Conservation (phyloP, 2,113 vertebrate genomes). For the Hypocryptadius cinnamomeus region DNA sequence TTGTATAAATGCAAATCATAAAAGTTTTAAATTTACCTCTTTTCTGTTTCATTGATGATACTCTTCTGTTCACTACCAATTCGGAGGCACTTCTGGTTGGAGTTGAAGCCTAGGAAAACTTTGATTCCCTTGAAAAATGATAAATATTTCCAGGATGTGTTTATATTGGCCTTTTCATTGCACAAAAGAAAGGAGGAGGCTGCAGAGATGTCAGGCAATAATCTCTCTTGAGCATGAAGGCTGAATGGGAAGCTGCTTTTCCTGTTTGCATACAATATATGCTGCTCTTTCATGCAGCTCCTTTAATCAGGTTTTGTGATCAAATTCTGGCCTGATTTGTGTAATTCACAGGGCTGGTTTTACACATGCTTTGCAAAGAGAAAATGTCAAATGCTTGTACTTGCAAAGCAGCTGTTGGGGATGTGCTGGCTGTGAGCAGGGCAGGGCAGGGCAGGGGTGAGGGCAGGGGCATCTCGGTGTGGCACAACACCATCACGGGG, state of each 20-base stretch:
- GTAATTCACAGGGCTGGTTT: neutral
- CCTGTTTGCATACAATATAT: neutral
- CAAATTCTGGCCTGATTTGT: neutral
- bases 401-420: neutral
- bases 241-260: neutral
- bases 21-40: neutral
- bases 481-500: rapidly evolving
- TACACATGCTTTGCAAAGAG: neutral
- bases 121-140: neutral
- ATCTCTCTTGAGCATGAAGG: neutral
- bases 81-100: neutral
- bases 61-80: neutral
- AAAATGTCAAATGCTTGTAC: neutral
- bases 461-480: neutral
- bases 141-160: neutral
- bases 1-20: neutral
- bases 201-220: neutral
- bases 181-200: neutral
- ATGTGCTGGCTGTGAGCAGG: neutral
- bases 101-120: neutral
- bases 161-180: neutral
- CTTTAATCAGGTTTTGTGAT: constrained; percentile 16
- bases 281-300: neutral
- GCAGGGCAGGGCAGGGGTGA: neutral
- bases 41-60: neutral